Evolutionary conservation across 2,113 vertebrate genomes (phyloP), one percentile per base, ranked within the genome.

Genomic region (Xyliphius kryptos): DNA sequence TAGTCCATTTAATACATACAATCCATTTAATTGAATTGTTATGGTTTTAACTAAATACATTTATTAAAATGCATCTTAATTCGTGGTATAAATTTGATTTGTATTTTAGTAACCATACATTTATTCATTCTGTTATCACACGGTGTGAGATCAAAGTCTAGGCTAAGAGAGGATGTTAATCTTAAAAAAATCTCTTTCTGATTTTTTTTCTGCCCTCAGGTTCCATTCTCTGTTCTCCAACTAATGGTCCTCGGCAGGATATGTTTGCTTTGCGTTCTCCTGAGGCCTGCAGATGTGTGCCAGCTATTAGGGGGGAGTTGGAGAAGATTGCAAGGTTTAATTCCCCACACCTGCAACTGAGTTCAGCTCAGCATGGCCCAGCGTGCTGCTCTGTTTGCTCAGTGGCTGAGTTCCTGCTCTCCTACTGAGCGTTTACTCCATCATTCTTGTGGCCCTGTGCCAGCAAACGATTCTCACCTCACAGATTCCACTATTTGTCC

Each of bases 281-380:
- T 22, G 53, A 49, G 54, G 53, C 53, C 53, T 56, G 74, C 76
- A 74, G 69, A 78, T 79, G 73, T 76, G 74, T 72, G 71, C 80
- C 70, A 44, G 72, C 70, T 81, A 71, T 48, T 50, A 32, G 26
- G 72, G 64, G 78, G 50, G 74, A 72, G 63, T 43, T 56, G 26
- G 43, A 56, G 53, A 65, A 38, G 43, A 65, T 65, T 44, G 53
- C 63, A 49, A 3, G 56, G 64, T 66, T 51, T 81, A 77, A 81
- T 81, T 80, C 76, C 49, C 70, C 73, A 73, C 78, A 85, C 82
- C 81, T 82, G 82, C 74, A 77, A 14, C 55, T 71, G 66, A 1
- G 58, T 62, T 65, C 36, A n/a, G 32, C 53, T 40, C 44, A 48
- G 44, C 63, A 71, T 46, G 69, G 71, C 51, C 54, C 67, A 75